Evolutionary conservation across 2,888 invertebrate genomes (phyloP).

Genomic region (Cataglyphis albicans): DNA sequence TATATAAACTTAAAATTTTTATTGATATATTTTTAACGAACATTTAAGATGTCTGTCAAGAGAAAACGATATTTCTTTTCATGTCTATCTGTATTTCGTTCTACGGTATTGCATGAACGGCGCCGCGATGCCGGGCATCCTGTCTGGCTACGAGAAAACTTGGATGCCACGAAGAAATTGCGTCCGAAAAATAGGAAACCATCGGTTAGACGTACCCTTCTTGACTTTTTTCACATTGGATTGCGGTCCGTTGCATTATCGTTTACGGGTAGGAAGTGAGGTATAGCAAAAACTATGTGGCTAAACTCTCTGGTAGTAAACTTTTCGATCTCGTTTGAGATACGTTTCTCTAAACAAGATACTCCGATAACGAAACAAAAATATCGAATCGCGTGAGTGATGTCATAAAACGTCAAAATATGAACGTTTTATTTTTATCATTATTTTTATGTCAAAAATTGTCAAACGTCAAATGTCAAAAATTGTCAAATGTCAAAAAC

Average conservation of each 20-base stretch:
- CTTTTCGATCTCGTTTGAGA: slow-evolving; percentile 54
- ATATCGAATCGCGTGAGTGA: not conserved
- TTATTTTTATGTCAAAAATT: too few species aligned
- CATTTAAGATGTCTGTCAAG: not conserved
- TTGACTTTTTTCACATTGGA: slow-evolving; percentile 42
- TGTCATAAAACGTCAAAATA: not conserved
- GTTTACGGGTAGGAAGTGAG: slow-evolving; percentile 32
- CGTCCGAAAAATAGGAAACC: slow-evolving; percentile 78
- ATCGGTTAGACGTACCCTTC: slow-evolving; percentile 69
- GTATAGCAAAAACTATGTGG: slow-evolving; percentile 30
- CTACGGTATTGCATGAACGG: slow-evolving; percentile 58
- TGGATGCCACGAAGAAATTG: slow-evolving; percentile 78
- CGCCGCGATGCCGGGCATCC: slow-evolving; percentile 79
- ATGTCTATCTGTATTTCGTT: slow-evolving; percentile 26
- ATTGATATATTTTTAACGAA: slow-evolving; percentile 5
- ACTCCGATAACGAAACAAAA: slow-evolving; percentile 22
- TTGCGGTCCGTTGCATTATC: slow-evolving; percentile 39
- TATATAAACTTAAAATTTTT: not conserved
- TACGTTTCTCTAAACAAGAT: slow-evolving; percentile 38
- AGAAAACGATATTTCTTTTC: slow-evolving; percentile 5
- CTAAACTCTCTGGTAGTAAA: slow-evolving; percentile 30
- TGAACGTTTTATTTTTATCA: too few species aligned
- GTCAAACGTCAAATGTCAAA: not conserved
- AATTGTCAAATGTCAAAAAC: not conserved
- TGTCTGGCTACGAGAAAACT: slow-evolving; percentile 78